phyloP scores from a whole-genome alignment of 2,888 invertebrate genomes.

The Sarcophaga carnaria region DNA sequence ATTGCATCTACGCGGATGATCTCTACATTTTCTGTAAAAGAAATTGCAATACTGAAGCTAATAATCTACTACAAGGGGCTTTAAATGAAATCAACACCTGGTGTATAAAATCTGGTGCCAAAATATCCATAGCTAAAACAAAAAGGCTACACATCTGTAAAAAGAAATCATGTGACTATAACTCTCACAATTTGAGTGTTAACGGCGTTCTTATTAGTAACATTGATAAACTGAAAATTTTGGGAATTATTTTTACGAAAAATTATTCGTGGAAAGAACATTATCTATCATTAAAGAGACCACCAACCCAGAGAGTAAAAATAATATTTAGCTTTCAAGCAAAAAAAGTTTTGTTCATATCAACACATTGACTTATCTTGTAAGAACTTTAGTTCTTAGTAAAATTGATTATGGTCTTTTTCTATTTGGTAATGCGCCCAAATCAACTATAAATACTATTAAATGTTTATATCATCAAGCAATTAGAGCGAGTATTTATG shows the following conservation, averaged over 20 bases:
- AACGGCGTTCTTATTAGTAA: no score
- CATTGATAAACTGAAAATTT: neutral
- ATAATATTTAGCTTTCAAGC: constrained; percentile 1
- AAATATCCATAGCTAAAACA: constrained; percentile 28
- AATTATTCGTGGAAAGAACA: constrained; percentile 33
- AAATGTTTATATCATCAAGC: constrained; percentile 3
- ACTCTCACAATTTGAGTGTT: neutral
- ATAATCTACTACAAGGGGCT: neutral
- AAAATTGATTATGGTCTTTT: constrained; percentile 25
- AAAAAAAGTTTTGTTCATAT: constrained; percentile 8
- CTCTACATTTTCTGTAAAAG: constrained; percentile 56
- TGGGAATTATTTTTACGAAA: neutral
- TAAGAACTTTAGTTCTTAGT: constrained; percentile 3
- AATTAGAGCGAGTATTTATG: constrained; percentile 6
- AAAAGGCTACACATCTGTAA: constrained; percentile 25
- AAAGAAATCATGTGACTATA: constrained; percentile 5
- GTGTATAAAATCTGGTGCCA: constrained; percentile 31
- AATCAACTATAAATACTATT: constrained; percentile 8
- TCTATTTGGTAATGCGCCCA: neutral
- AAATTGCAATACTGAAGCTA: constrained; percentile 19
- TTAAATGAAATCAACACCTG: constrained; percentile 22
- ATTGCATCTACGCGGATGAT: constrained; percentile 68
- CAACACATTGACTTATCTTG: constrained; percentile 9
- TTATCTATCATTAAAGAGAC: neutral
- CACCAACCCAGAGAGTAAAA: neutral